Conservation (phyloP, 2,797 vertebrate genomes). For the Petrocephalus sullivani region DNA sequence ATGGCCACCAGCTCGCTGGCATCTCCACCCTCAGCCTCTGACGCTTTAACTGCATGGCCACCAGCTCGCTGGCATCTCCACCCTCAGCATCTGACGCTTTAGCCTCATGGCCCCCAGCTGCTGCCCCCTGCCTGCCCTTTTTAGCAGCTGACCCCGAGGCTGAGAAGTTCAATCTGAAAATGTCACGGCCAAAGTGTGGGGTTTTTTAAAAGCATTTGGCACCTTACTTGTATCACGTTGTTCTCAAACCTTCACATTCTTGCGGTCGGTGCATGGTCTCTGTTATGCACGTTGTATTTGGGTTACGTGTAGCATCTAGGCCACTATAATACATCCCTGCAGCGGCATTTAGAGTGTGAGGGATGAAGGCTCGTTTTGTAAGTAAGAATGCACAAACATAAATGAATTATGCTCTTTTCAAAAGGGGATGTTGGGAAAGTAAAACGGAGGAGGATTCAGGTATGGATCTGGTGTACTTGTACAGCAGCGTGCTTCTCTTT, state of each 20-base stretch:
- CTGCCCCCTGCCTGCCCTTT: not conserved
- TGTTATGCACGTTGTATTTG: not conserved
- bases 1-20: not conserved
- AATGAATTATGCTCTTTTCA: not conserved
- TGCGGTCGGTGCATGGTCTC: not conserved
- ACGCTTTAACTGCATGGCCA: not conserved
- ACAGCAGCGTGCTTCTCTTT: not conserved
- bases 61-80: not conserved
- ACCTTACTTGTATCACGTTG: not conserved
- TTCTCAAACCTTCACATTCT: not conserved
- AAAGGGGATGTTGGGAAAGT: not conserved
- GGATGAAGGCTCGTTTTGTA: not conserved
- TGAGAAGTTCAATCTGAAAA: not conserved
- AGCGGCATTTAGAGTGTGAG: not conserved
- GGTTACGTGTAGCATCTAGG: slow-evolving; percentile 10
- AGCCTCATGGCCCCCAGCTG: not conserved
- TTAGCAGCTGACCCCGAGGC: not conserved
- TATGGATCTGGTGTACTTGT: not conserved
- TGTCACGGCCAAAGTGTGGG: not conserved
- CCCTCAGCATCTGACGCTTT: not conserved
- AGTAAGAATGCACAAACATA: not conserved
- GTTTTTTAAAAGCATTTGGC: not conserved
- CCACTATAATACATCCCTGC: slow-evolving; percentile 2
- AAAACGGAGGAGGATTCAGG: not conserved
- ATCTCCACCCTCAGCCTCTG: not conserved